These are phyloP conservation scores for Corythornis vintsioides DNA, from an alignment of 2,113 vertebrate species.

Conservation along the genomic window DNA sequence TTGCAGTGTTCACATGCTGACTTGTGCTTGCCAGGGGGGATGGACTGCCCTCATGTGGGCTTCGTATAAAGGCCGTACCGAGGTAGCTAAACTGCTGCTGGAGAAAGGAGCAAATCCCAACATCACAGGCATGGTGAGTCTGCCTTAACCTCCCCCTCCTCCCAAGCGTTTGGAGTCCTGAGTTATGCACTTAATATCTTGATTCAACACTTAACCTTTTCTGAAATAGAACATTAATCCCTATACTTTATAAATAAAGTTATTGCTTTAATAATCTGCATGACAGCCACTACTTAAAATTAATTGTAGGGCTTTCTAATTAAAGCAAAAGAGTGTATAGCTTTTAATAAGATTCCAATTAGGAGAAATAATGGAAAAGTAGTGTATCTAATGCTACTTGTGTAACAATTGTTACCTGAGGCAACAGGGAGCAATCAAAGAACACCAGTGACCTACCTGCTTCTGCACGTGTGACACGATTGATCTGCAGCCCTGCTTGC, in stretches of 20 bases:
- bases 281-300: neutral
- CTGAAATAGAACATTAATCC: neutral
- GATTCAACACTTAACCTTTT: neutral
- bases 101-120: slow-evolving; percentile 92
- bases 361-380: neutral
- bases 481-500: neutral
- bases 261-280: neutral
- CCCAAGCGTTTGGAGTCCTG: neutral
- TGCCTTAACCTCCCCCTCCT: rapidly evolving
- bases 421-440: neutral
- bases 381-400: neutral
- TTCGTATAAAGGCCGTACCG: slow-evolving; percentile 90
- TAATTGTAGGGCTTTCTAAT: neutral
- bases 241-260: neutral
- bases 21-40: slow-evolving; percentile 82
- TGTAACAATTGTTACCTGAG: neutral
- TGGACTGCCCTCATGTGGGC: slow-evolving; percentile 99
- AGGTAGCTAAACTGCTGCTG: slow-evolving; percentile 87
- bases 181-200: neutral
- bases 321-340: neutral
- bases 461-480: neutral
- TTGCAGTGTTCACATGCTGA: neutral
- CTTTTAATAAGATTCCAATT: neutral
- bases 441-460: neutral
- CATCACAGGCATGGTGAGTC: slow-evolving; percentile 93